Percentiles rank a stretch among this genome's conserved stretches.
Evolutionary conservation across 35 echinoderm and acorn worm species (phyloP).

Genomic region (Lytechinus pictus): DNA sequence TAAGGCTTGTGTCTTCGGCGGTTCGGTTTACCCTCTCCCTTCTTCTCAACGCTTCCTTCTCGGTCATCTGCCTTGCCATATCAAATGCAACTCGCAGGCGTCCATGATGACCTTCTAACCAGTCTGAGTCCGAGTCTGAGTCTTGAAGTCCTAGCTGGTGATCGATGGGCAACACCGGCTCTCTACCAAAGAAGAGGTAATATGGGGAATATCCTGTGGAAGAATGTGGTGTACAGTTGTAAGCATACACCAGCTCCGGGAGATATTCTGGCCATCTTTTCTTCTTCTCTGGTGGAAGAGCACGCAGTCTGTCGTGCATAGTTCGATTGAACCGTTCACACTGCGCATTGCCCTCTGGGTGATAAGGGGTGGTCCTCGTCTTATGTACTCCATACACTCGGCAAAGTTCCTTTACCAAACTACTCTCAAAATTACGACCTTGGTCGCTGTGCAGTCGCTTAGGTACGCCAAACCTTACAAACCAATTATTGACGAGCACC

Average conservation of each 20-base stretch:
- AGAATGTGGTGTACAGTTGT: no score
- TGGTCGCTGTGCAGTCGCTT: slow-evolving; percentile 70
- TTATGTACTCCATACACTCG: no score
- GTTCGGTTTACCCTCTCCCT: slow-evolving; percentile 1
- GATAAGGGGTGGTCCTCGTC: no score
- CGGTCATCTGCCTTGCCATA: slow-evolving; percentile 48
- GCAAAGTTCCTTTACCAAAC: slow-evolving; percentile 49
- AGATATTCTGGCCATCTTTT: no score
- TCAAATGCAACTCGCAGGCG: slow-evolving; percentile 53
- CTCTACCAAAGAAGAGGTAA: no score
- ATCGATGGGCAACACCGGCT: slow-evolving; percentile 71
- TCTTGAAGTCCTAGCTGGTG: slow-evolving; percentile 55
- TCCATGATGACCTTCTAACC: slow-evolving; percentile 53
- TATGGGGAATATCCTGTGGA: no score
- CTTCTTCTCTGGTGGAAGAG: no score
- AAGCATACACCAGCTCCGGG: no score
- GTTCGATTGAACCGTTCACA: no score
- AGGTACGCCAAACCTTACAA: slow-evolving; percentile 69
- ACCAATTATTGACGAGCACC: slow-evolving; percentile 62
- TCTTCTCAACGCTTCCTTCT: slow-evolving; percentile 57
- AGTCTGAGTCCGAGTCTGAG: slow-evolving; percentile 6
- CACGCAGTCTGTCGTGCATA: no score
- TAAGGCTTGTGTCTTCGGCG: slow-evolving; percentile 39
- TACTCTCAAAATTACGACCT: slow-evolving; percentile 74
- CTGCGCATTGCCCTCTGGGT: no score